phyloP scores from a whole-genome alignment of 1,140 invertebrate species.

The Proctacanthus coquilletti region DNA sequence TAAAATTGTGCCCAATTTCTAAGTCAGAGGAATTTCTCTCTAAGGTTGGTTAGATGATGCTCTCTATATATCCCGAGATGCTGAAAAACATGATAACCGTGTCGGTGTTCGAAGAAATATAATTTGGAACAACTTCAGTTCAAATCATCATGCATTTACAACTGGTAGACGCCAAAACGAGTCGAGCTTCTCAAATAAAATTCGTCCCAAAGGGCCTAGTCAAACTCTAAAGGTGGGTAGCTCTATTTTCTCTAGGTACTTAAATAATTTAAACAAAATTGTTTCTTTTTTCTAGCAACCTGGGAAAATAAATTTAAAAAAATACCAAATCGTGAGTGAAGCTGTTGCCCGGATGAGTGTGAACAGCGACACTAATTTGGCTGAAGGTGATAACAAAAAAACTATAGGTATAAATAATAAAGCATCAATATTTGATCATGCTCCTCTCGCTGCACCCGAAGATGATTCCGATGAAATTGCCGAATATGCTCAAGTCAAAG shows the following conservation, averaged over 20 bases:
- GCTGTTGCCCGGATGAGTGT: slow-evolving; percentile 60
- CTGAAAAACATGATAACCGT: slow-evolving; percentile 17
- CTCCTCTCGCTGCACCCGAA: slow-evolving; percentile 67
- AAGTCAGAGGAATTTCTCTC: too few species aligned
- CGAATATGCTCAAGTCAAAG: slow-evolving; percentile 27
- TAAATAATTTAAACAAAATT: slow-evolving; percentile 6
- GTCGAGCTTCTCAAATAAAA: slow-evolving; percentile 33
- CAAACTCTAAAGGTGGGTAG: slow-evolving; percentile 58
- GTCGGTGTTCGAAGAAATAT: slow-evolving; percentile 30
- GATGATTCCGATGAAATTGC: slow-evolving; percentile 35
- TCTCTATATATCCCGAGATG: slow-evolving; percentile 3
- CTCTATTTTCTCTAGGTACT: slow-evolving; percentile 5
- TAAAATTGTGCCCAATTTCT: too few species aligned
- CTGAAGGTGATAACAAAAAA: slow-evolving; percentile 15
- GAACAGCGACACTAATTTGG: slow-evolving; percentile 27
- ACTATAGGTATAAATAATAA: slow-evolving; percentile 8
- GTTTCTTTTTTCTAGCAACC: slow-evolving; percentile 47
- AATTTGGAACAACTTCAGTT: slow-evolving; percentile 42
- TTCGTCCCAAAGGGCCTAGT: slow-evolving; percentile 54
- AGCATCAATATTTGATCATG: slow-evolving; percentile 39
- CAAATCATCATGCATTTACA: slow-evolving; percentile 61
- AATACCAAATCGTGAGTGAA: slow-evolving; percentile 74
- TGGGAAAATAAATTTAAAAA: slow-evolving; percentile 78
- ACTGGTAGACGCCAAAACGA: slow-evolving; percentile 47
- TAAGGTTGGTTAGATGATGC: slow-evolving; percentile 27